A percentile compares a stretch with the other conserved stretches of the same genome.
These are phyloP conservation scores for Coleophora deauratella DNA, from an alignment of 2,888 invertebrate genomes.

Conservation along the genomic window DNA sequence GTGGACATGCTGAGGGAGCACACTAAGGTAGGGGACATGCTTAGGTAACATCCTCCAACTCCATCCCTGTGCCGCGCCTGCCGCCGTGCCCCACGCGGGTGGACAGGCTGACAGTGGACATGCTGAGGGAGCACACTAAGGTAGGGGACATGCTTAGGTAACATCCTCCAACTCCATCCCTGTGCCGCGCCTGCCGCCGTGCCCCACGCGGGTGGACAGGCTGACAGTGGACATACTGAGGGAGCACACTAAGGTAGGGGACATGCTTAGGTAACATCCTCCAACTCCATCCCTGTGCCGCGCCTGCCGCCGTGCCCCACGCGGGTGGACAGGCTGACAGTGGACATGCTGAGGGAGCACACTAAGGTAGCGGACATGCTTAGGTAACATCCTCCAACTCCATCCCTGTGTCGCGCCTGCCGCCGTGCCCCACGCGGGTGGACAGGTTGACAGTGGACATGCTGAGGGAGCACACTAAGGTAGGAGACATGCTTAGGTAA, in stretches of 20 bases:
- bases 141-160: slow-evolving; percentile 74
- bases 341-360: slow-evolving; percentile 86
- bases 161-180: slow-evolving; percentile 84
- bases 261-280: slow-evolving; percentile 84
- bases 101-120: slow-evolving; percentile 85
- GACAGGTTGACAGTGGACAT: slow-evolving; percentile 87
- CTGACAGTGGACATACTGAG: slow-evolving; percentile 86
- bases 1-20: slow-evolving; percentile 87
- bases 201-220: slow-evolving; percentile 84
- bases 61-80: slow-evolving; percentile 82
- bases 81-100: slow-evolving; percentile 85
- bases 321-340: slow-evolving; percentile 83
- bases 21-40: slow-evolving; percentile 77
- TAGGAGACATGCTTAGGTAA: slow-evolving; percentile 76
- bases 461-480: slow-evolving; percentile 84
- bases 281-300: slow-evolving; percentile 85
- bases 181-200: slow-evolving; percentile 84
- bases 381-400: slow-evolving; percentile 85
- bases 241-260: slow-evolving; percentile 81
- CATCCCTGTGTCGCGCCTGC: slow-evolving; percentile 83
- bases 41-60: slow-evolving; percentile 85
- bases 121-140: slow-evolving; percentile 85
- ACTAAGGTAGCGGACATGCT: slow-evolving; percentile 78
- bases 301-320: slow-evolving; percentile 84
- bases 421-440: slow-evolving; percentile 83